Evolutionary conservation across 2,797 vertebrate genomes (phyloP).

Genomic region (Sebastes minor): DNA sequence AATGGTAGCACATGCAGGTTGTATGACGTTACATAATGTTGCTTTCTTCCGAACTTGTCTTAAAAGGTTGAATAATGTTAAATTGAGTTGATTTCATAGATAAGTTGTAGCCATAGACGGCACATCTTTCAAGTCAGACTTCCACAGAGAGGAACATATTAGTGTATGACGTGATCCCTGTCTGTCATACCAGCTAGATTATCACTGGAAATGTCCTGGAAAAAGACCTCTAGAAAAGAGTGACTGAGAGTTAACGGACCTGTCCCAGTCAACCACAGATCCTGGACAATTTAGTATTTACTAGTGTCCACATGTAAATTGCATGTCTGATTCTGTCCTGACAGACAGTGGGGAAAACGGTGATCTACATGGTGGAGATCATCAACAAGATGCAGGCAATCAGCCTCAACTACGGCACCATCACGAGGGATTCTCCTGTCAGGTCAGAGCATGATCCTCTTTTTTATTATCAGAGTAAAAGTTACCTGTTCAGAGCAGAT

Average conservation of each 20-base stretch:
- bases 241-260: neutral
- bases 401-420: slow-evolving; percentile 80
- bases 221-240: too few species aligned
- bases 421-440: slow-evolving; percentile 82
- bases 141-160: too few species aligned
- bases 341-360: slow-evolving; percentile 75
- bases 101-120: too few species aligned
- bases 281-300: neutral
- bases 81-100: too few species aligned
- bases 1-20: too few species aligned
- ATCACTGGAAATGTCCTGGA: too few species aligned
- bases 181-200: too few species aligned
- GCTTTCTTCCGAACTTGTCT: too few species aligned
- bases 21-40: too few species aligned
- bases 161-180: too few species aligned
- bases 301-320: neutral
- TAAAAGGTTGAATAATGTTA: too few species aligned
- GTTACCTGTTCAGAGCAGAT: neutral
- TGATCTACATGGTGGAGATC: slow-evolving; percentile 83
- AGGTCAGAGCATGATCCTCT: slow-evolving; percentile 63
- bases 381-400: slow-evolving; percentile 73
- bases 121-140: too few species aligned
- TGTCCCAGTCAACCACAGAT: neutral
- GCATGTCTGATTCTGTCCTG: neutral
- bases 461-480: neutral